Percentiles rank a stretch among this genome's conserved stretches.
phyloP scores from a whole-genome alignment of 2,888 invertebrate species.

The Standfussiana lucernea region DNA sequence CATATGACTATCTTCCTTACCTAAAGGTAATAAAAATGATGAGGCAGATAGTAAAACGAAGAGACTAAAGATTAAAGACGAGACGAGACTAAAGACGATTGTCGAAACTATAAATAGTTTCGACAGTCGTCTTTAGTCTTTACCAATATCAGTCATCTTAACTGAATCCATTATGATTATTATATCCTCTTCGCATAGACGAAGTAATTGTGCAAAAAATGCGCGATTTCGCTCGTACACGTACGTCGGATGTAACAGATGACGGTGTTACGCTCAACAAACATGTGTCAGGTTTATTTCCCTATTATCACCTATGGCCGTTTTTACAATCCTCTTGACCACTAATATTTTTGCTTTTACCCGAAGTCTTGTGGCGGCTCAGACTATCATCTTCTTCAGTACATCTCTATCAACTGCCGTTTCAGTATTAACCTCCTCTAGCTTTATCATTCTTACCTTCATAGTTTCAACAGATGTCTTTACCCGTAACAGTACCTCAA shows the following conservation, averaged over 20 bases:
- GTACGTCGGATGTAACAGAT: slow-evolving; percentile 38
- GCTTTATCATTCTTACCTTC: background rate
- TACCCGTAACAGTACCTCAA: background rate
- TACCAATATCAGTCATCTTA: background rate
- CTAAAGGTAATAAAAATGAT: too few species aligned
- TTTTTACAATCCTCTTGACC: background rate
- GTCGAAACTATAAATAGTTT: too few species aligned
- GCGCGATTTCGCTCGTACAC: slow-evolving; percentile 12
- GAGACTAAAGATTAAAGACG: too few species aligned
- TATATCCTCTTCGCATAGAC: background rate
- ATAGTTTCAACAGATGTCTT: background rate
- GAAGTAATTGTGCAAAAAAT: slow-evolving; percentile 25
- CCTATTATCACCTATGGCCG: background rate
- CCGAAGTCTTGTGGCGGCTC: background rate
- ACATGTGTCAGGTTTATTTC: background rate
- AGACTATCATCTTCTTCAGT: background rate
- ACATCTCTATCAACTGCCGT: background rate
- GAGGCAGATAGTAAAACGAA: too few species aligned
- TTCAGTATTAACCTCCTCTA: background rate
- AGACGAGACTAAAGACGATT: too few species aligned
- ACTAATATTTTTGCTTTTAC: background rate
- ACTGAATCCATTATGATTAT: background rate
- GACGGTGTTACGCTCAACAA: slow-evolving; percentile 31
- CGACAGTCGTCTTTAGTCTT: too few species aligned
- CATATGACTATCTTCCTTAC: too few species aligned